phyloP scores from a whole-genome alignment of 2,888 invertebrate species.

The Limenitis camilla region DNA sequence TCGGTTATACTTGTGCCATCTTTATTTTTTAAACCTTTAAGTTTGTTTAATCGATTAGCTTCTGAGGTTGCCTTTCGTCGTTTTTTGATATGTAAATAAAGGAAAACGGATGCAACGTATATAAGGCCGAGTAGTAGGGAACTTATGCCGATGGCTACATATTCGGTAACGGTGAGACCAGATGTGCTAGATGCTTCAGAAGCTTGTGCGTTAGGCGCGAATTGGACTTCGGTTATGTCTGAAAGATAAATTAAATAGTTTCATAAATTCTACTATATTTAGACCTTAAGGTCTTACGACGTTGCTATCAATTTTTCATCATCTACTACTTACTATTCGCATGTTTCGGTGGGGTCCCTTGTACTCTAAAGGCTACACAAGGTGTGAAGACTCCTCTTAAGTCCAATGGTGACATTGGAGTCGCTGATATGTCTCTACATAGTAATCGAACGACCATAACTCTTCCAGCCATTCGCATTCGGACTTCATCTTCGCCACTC shows the following conservation, averaged over 20 bases:
- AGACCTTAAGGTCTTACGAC: too few species aligned
- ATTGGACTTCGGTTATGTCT: constrained; percentile 88
- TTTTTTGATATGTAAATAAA: constrained; percentile 86
- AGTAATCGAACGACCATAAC: constrained; percentile 85
- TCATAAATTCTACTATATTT: too few species aligned
- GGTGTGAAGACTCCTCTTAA: constrained; percentile 83
- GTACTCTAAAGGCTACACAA: constrained; percentile 89
- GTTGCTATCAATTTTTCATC: too few species aligned
- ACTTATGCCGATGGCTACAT: constrained; percentile 87
- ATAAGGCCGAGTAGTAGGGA: constrained; percentile 89
- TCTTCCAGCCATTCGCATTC: constrained; percentile 85
- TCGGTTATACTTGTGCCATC: constrained; percentile 60
- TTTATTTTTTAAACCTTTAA: constrained; percentile 56
- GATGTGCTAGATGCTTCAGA: constrained; percentile 69
- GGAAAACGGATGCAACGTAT: constrained; percentile 88
- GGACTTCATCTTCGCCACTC: constrained; percentile 86
- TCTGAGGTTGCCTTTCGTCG: constrained; percentile 69
- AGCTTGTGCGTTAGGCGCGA: constrained; percentile 78
- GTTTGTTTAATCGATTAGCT: constrained; percentile 56
- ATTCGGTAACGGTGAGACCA: constrained; percentile 83
- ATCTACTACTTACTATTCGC: constrained; percentile 76
- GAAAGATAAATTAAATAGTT: constrained; percentile 33
- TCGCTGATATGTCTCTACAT: constrained; percentile 81
- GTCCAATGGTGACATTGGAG: constrained; percentile 65
- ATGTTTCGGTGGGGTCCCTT: constrained; percentile 83